Percentiles rank a stretch among this genome's conserved stretches.
These are phyloP conservation scores for Ormyrus rosae DNA, from an alignment of 2,888 invertebrate species.

Conservation along the genomic window DNA sequence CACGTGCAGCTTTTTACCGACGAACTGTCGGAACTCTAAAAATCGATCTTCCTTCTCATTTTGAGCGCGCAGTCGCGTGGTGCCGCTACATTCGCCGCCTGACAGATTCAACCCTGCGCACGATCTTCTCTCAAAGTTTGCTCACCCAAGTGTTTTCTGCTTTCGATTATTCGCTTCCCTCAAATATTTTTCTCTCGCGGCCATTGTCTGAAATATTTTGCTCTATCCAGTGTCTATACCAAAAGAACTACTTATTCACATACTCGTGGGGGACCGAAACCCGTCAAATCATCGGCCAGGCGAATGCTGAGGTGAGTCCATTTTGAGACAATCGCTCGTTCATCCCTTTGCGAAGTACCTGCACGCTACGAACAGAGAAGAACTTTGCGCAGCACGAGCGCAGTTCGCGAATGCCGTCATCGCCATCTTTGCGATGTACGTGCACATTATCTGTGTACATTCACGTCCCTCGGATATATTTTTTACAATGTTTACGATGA, in stretches of 20 bases:
- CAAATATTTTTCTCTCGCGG: background rate
- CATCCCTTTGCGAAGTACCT: conserved; percentile 30
- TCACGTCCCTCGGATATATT: background rate
- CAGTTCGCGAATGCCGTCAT: conserved; percentile 11
- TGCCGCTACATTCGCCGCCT: conserved; percentile 15
- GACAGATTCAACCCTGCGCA: conserved; percentile 4
- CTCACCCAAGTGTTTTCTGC: conserved; percentile 28
- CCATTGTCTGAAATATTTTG: background rate
- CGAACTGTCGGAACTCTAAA: too few species aligned
- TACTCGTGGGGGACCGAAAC: background rate
- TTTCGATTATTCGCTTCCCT: background rate
- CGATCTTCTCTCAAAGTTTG: background rate
- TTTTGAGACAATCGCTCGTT: conserved; percentile 1
- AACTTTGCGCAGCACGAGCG: background rate
- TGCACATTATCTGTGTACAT: conserved; percentile 8
- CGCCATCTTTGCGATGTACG: conserved; percentile 48
- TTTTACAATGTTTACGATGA: background rate
- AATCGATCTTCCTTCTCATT: background rate
- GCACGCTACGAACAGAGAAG: background rate
- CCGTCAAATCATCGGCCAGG: background rate
- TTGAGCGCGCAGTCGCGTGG: conserved; percentile 14
- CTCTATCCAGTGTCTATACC: background rate
- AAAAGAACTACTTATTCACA: too few species aligned
- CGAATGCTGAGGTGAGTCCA: conserved; percentile 48
- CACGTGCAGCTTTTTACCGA: background rate